Percentiles rank a stretch among this genome's conserved stretches.
phyloP scores from a whole-genome alignment of 2,888 invertebrate species.

The Eupithecia abbreviata region DNA sequence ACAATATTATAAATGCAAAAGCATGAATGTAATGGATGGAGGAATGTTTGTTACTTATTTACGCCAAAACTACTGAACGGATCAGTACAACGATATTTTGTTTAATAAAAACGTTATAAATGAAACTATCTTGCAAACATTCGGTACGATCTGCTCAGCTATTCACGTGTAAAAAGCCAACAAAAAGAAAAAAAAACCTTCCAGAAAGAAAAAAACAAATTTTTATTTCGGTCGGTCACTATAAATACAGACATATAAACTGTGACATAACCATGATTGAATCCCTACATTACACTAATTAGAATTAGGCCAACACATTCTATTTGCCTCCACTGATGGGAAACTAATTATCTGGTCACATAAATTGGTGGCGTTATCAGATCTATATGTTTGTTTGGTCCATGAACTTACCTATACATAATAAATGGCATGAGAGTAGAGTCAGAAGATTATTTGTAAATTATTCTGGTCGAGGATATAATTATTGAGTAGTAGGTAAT shows the following conservation, averaged over 20 bases:
- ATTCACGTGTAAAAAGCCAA: background rate
- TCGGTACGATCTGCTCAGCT: background rate
- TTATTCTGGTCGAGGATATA: background rate
- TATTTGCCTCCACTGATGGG: constrained; percentile 28
- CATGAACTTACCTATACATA: background rate
- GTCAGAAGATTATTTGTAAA: background rate
- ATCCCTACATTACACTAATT: constrained; percentile 25
- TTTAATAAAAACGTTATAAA: too few species aligned
- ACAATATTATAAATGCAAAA: too few species aligned
- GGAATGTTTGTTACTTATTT: too few species aligned
- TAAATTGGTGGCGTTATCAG: constrained; percentile 26
- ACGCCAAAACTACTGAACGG: too few species aligned
- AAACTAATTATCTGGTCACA: constrained; percentile 28
- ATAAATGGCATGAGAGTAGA: background rate
- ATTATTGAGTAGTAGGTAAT: background rate
- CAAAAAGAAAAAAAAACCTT: too few species aligned
- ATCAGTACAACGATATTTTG: too few species aligned
- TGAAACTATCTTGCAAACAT: background rate
- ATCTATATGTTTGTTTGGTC: constrained; percentile 19
- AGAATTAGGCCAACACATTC: constrained; percentile 19
- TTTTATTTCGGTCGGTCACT: too few species aligned
- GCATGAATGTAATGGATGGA: too few species aligned
- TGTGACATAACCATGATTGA: constrained; percentile 14
- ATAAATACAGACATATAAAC: background rate
- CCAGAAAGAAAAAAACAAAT: too few species aligned